Percentiles rank a stretch among this genome's conserved stretches.
phyloP scores from a whole-genome alignment of 2,113 vertebrate genomes.

The Sisor rabdophorus region DNA sequence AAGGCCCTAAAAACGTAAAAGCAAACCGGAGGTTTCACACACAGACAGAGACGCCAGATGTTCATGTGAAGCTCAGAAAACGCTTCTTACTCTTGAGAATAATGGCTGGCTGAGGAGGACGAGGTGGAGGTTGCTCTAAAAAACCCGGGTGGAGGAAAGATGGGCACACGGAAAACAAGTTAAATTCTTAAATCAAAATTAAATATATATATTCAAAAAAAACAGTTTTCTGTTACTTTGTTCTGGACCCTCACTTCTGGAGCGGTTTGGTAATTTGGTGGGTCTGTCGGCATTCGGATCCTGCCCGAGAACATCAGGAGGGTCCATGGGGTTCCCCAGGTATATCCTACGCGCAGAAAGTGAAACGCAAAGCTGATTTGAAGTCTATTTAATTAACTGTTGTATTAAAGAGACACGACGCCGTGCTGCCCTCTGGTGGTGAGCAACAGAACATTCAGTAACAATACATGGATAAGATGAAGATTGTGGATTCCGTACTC shows the following conservation, averaged over 20 bases:
- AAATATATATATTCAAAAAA: too few relatives aligned
- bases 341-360: too few relatives aligned
- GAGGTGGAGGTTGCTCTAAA: conserved; percentile 88
- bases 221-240: neutral
- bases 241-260: conserved; percentile 79
- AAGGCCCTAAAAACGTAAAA: conserved; percentile 29
- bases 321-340: conserved; percentile 97
- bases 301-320: conserved; percentile 88
- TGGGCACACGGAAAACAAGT: conserved; percentile 5
- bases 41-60: neutral
- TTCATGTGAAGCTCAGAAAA: conserved; percentile 26
- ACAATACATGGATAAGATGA: neutral
- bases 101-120: conserved; percentile 87
- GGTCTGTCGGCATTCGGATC: conserved; percentile 73
- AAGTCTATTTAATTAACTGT: too few relatives aligned
- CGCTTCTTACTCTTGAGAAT: conserved; percentile 85
- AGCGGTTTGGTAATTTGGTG: conserved; percentile 83
- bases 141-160: conserved; percentile 4
- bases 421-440: conserved; percentile 58
- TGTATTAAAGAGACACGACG: neutral
- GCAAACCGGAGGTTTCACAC: neutral
- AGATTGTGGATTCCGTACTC: conserved; percentile 74
- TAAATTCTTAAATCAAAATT: too few relatives aligned
- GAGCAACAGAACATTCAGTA: neutral
- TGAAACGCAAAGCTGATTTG: conserved; percentile 14